Base-by-base conservation (phyloP, 2,888 invertebrate genomes). In the Apamea crenata region DNA sequence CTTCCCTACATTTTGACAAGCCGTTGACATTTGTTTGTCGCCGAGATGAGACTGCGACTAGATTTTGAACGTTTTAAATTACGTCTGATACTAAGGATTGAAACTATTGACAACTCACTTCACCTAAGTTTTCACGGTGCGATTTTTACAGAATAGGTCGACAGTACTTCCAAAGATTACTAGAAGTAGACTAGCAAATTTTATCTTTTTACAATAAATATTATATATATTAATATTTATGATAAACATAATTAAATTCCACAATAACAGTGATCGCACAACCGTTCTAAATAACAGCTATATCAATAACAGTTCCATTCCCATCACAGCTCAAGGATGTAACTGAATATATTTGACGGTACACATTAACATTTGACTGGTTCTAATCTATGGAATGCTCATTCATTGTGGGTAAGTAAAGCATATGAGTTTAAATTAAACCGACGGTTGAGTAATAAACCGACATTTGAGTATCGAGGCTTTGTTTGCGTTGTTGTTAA, bases 341-440 rank as follows among this genome's bases (percentile, higher is more conserved):
- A 80, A 80, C 80, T 40, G 36, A 81, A 84, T 82, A 69, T 78
- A 77, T 80, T 81, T 77, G 78, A 78, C 47, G 44, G n/a, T 74
- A 71, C 59, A 74, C 77, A 71, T 67, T 73, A 76, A 69, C 67
- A 79, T 84, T 82, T 82, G 80, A 78, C 68, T 80, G 53, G 44
- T 82, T 81, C 73, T 85, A 80, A 79, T 84, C 78, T 76, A 77
- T 74, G 69, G 66, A 18, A 78, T 53, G 74, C 71, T 83, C 82
- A 87, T 84, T 83, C 73, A 66, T 74, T 78, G 85, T n/a, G 84
- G 86, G 36, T 83, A 67, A 68, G 66, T 75, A 50, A 80, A 75
- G 65, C 76, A 74, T 83, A 80, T 81, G 81, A 88, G 78, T 88
- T 88, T 89, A 89, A 88, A 89, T 88, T 89, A 88, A 86, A 84